Base-by-base conservation (phyloP, 2,888 invertebrate genomes). In the Netelia melanura region DNA sequence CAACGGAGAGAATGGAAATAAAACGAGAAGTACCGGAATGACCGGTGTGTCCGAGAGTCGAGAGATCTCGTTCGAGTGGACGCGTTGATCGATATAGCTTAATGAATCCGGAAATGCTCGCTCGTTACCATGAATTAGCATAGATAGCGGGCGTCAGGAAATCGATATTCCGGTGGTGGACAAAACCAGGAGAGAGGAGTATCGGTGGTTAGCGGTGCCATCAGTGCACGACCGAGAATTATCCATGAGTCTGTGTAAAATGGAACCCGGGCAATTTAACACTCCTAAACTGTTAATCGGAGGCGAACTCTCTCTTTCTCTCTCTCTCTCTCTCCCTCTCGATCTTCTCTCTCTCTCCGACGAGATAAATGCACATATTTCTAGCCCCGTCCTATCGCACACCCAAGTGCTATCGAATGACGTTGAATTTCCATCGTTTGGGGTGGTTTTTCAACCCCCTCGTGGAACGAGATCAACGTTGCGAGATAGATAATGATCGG, bases 111-210 rank as follows among this genome's bases (percentile, higher is more conserved):
- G 76, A 82, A 82, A 76, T 77, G 71, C 77, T 76, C 82, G 65
- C 77, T 82, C 77, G 82, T 82, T 82, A 82, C 77, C 76, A 74
- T 82, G 82, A 82, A 82, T 82, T 82, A 82, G 54, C 82, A 82
- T 82, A 77, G 82, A 82, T 82, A 82, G 77, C 70, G 77, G 10
- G 58, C 58, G 64, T 81, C 65, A 70, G 75, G 62, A 81, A 81
- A 81, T 81, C 81, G 81, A 81, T 81, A 81, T 81, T 81, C 75
- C 75, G 70, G 38, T 75, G 72, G 65, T 67, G 75, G 75, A 81
- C 81, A 81, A 81, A 81, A 76, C 71, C 71, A 61, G 67, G 48
- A 61, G 30, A 30, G 30, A 30, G 65, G 67, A 72, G 61, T n/a
- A 61, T 81, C 75, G 17, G 43, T 43, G 61, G 54, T 56, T 62